These are phyloP conservation scores for Eumacrocentrus americanus DNA, from an alignment of 2,888 invertebrate genomes.

Conservation along the genomic window DNA sequence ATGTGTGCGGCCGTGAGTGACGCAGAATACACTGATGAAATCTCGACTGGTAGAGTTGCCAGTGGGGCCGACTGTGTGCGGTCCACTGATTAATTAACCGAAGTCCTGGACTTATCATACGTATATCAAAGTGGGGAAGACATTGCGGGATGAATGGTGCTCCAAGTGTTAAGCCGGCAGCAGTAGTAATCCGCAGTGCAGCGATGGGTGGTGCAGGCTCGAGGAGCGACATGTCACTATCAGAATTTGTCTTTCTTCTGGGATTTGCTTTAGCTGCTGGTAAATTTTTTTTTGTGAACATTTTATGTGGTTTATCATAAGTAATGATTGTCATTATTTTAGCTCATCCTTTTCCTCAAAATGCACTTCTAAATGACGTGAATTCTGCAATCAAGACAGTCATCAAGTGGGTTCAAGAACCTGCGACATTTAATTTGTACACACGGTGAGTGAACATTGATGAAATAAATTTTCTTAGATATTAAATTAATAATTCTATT, in stretches of 20 bases:
- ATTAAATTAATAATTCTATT: not conserved
- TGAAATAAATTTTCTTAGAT: slow-evolving; percentile 39
- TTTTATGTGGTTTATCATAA: not conserved
- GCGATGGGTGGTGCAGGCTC: slow-evolving; percentile 32
- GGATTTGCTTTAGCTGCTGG: slow-evolving; percentile 38
- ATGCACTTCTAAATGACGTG: slow-evolving; percentile 46
- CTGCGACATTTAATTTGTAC: slow-evolving; percentile 50
- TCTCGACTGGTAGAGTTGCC: slow-evolving; percentile 19
- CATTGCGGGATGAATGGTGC: slow-evolving; percentile 46
- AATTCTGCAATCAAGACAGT: slow-evolving; percentile 43
- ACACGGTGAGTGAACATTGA: slow-evolving; percentile 46
- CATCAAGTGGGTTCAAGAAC: slow-evolving; percentile 42
- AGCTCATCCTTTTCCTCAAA: slow-evolving; percentile 44
- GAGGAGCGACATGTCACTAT: slow-evolving; percentile 41
- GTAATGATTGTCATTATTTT: slow-evolving; percentile 28
- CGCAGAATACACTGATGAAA: slow-evolving; percentile 12
- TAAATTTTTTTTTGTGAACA: slow-evolving; percentile 31
- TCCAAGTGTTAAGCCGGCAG: slow-evolving; percentile 42
- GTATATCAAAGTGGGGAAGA: slow-evolving; percentile 40
- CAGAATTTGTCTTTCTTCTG: slow-evolving; percentile 37
- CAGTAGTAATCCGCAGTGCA: slow-evolving; percentile 48
- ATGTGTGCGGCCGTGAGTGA: not conserved
- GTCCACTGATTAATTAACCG: slow-evolving; percentile 43
- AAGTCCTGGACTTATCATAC: slow-evolving; percentile 38
- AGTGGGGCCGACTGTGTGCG: slow-evolving; percentile 20